Conservation (phyloP, 2,888 invertebrate genomes). For the Pyrgus malvae region DNA sequence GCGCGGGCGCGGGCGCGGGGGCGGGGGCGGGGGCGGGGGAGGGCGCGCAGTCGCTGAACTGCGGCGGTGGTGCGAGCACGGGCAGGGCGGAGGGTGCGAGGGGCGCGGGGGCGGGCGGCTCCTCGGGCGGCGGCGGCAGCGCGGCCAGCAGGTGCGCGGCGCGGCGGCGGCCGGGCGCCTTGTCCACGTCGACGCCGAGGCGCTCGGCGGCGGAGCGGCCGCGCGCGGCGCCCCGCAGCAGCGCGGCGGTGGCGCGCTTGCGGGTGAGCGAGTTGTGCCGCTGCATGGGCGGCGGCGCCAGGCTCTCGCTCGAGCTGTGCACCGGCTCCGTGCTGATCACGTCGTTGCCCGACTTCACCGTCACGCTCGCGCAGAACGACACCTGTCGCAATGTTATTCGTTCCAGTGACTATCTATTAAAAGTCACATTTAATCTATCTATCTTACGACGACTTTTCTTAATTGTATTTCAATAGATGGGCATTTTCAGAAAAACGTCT, state of each 20-base stretch:
- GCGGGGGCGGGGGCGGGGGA: background rate
- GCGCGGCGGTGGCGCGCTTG: conserved; percentile 82
- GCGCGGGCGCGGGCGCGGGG: conserved; percentile 49
- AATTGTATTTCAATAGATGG: no score
- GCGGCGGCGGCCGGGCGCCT: conserved; percentile 89
- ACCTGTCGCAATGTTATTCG: no score
- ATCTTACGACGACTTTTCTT: no score
- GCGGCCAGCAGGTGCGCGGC: conserved; percentile 67
- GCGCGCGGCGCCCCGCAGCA: conserved; percentile 70
- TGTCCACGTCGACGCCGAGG: conserved; percentile 65
- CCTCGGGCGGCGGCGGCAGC: conserved; percentile 68
- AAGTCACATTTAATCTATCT: no score
- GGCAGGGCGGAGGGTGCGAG: conserved; percentile 54
- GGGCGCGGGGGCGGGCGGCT: conserved; percentile 61
- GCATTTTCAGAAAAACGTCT: no score
- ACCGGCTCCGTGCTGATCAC: conserved; percentile 79
- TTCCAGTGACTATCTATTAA: no score
- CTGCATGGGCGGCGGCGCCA: conserved; percentile 73
- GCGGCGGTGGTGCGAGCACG: conserved; percentile 92
- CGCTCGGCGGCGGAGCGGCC: conserved; percentile 68
- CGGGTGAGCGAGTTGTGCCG: conserved; percentile 84
- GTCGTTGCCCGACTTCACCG: conserved; percentile 76
- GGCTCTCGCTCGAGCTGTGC: conserved; percentile 73
- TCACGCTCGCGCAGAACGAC: conserved; percentile 76
- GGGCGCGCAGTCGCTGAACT: conserved; percentile 89